phyloP scores from a whole-genome alignment of 2,888 invertebrate species.

The Spodoptera exigua region DNA sequence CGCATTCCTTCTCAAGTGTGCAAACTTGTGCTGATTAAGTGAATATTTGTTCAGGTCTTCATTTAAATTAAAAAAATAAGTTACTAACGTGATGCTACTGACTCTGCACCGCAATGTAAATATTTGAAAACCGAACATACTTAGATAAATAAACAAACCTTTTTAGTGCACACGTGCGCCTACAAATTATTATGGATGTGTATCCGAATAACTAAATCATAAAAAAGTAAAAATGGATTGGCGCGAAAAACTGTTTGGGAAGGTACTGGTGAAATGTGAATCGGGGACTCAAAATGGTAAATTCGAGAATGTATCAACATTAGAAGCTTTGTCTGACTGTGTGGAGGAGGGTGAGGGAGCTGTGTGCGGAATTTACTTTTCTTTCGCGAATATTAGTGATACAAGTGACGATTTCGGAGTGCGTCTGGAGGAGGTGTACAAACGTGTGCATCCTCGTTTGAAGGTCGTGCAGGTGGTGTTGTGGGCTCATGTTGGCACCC shows the following conservation, averaged over 20 bases:
- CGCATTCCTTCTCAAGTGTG: conserved; percentile 50
- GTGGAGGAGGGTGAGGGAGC: conserved; percentile 86
- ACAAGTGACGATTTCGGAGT: conserved; percentile 92
- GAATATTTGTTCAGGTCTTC: conserved; percentile 29
- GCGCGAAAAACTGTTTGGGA: conserved; percentile 90
- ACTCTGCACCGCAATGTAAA: conserved; percentile 13
- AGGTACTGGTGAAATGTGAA: conserved; percentile 87
- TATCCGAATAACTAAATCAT: conserved; percentile 30
- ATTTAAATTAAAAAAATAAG: conserved; percentile 16
- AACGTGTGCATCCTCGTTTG: conserved; percentile 83
- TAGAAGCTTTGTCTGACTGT: conserved; percentile 82
- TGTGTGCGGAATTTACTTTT: conserved; percentile 91
- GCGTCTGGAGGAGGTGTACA: conserved; percentile 90
- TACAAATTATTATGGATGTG: conserved; percentile 32
- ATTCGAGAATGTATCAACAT: conserved; percentile 82
- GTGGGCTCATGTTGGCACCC: conserved; percentile 90
- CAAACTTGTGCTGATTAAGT: conserved; percentile 48
- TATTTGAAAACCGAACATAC: conserved; percentile 34
- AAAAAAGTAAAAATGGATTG: conserved; percentile 83
- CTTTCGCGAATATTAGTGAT: conserved; percentile 92
- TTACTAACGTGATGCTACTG: conserved; percentile 12
- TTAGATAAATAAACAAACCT: conserved; percentile 42
- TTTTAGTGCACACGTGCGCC: conserved; percentile 19
- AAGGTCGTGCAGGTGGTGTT: conserved; percentile 92
- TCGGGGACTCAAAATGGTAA: conserved; percentile 81